Evolutionary conservation across 2,888 invertebrate genomes (phyloP), one percentile per base, ranked within the genome.

Genomic region (Neocrepidodera transversa): DNA sequence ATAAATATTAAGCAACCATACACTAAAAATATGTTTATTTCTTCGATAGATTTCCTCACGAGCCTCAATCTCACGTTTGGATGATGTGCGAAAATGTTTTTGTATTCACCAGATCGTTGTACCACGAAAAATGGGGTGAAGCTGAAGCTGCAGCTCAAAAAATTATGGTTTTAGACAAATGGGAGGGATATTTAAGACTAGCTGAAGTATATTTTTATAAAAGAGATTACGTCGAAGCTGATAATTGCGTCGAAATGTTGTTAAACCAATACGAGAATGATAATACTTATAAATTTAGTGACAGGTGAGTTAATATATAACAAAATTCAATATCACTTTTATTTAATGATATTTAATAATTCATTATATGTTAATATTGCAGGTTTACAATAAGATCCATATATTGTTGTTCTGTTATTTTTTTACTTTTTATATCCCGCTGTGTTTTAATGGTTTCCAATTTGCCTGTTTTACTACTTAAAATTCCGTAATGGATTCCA

Each of bases 141-240:
- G 90, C 91, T 0, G 86, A 89, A 50, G 83, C 84, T 63, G 85
- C 86, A 40, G 88, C 91, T 61, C 83, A 84, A 56, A 88, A 87
- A 72, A 79, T 92, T 35, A 85, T 87, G 36, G 84, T 89, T 0
- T 80, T 88, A 0, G 87, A 90, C 71, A 80, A 85, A 70, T 84
- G 86, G 80, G 87, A 90, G 68, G 87, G 89, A 62, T 84, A 86
- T 64, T 77, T 89, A 7, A 79, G 82, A 66, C 69, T 80, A 75
- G 83, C 84, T 0, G 85, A 86, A 71, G 80, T 86, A 78, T 82
- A 82, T 71, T 83, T 83, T 62, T 74, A 84, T 20, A 84, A 83
- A 71, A 82, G 83, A 35, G 84, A 78, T 81, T 67, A 82, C 78
- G 62, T 60, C 2, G 74, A 74, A 56, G 78, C 79, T 0, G 71